These are phyloP conservation scores for Eidolon helvum DNA, from an alignment of 2,113 vertebrate genomes.

Conservation along the genomic window DNA sequence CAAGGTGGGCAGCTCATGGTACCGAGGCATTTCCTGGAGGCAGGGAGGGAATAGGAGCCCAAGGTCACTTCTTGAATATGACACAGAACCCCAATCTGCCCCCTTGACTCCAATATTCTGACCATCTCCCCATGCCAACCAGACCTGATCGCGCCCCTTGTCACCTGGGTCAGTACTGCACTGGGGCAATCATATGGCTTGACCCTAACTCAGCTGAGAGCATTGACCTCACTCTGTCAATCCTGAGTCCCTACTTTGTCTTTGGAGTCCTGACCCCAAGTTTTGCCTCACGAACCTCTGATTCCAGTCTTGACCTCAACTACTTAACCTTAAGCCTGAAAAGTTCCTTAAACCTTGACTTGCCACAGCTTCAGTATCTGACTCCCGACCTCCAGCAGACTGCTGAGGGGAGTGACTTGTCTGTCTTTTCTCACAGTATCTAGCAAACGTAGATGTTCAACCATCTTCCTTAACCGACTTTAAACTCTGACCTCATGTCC, in stretches of 20 bases:
- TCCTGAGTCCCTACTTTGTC: not conserved
- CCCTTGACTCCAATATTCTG: not conserved
- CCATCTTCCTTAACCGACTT: not conserved
- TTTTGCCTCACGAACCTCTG: not conserved
- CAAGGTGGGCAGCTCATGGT: slow-evolving; percentile 76
- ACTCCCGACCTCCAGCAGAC: not conserved
- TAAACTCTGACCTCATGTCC: not conserved
- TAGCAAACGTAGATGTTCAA: not conserved
- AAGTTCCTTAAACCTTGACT: not conserved
- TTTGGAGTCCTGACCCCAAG: not conserved
- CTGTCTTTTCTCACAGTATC: not conserved
- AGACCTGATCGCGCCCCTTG: not conserved
- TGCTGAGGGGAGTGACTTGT: not conserved
- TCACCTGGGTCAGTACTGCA: not conserved
- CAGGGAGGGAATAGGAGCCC: not conserved
- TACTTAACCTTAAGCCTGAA: not conserved
- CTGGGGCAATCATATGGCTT: not conserved
- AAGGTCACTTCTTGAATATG: not conserved
- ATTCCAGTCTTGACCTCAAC: not conserved
- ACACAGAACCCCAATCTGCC: not conserved
- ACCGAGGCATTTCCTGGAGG: slow-evolving; percentile 72
- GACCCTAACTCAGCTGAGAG: not conserved
- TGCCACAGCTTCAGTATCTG: not conserved
- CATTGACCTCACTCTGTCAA: not conserved
- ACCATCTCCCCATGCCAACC: not conserved